phyloP scores from a whole-genome alignment of 2,888 invertebrate genomes.

The Hydriomena furcata region DNA sequence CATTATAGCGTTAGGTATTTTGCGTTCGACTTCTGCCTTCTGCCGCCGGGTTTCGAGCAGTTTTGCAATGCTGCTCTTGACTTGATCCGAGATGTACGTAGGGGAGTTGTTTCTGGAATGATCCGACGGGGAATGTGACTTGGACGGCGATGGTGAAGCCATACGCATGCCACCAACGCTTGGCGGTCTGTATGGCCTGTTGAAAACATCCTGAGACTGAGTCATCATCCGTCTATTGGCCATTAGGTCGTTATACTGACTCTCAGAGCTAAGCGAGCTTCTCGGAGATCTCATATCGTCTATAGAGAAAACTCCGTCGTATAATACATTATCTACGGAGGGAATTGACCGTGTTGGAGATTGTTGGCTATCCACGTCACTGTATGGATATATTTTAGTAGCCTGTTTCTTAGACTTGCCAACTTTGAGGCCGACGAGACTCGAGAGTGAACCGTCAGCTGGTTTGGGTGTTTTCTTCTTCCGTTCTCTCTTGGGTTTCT shows the following conservation, averaged over 20 bases:
- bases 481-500: conserved; percentile 39
- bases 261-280: conserved; percentile 33
- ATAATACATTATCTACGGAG: conserved; percentile 53
- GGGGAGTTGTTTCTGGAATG: conserved; percentile 11
- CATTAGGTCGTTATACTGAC: conserved; percentile 11
- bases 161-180: conserved; percentile 4
- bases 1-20: conserved; percentile 35
- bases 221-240: conserved; percentile 8
- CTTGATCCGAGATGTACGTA: conserved; percentile 42
- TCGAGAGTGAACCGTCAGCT: conserved; percentile 45
- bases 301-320: conserved; percentile 64
- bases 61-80: conserved; percentile 57
- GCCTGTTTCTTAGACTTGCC: conserved; percentile 33
- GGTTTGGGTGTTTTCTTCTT: conserved; percentile 42
- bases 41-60: conserved; percentile 60
- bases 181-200: conserved; percentile 17
- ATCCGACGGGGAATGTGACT: conserved; percentile 6
- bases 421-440: conserved; percentile 64
- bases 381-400: conserved; percentile 41
- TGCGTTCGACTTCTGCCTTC: conserved; percentile 29
- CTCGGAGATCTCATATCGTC: conserved; percentile 62
- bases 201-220: background rate
- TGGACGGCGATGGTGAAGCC: conserved; percentile 5
- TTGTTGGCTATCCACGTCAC: conserved; percentile 60
- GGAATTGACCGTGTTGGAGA: conserved; percentile 48